Percentiles rank a stretch among this genome's conserved stretches.
Conservation (phyloP, 1,140 invertebrate genomes). For the Tribolium castaneum region DNA sequence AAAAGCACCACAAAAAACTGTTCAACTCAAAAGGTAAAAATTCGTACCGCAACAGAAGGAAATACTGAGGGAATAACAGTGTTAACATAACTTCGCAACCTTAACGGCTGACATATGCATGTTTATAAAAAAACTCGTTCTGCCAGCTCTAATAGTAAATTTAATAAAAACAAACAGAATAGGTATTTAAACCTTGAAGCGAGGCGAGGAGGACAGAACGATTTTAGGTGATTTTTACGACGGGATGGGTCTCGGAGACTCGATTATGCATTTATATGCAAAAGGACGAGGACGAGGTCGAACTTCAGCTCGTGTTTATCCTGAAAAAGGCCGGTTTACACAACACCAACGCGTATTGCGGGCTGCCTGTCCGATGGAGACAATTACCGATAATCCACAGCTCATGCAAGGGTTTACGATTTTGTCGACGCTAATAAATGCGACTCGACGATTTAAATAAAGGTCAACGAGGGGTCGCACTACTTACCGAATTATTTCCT, state of each 20-base stretch:
- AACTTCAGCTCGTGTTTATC: neutral
- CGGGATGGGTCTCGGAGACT: neutral
- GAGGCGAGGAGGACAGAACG: conserved; percentile 6
- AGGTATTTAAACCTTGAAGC: conserved; percentile 34
- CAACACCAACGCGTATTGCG: neutral
- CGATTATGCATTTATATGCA: neutral
- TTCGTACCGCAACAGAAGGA: conserved; percentile 52
- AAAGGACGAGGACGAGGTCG: conserved; percentile 18
- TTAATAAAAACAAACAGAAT: conserved; percentile 47
- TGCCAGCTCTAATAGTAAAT: conserved; percentile 45
- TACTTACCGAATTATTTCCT: neutral
- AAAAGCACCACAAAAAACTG: neutral
- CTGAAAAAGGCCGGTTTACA: neutral
- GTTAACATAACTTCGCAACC: conserved; percentile 51
- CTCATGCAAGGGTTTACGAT: no score
- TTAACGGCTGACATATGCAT: conserved; percentile 35
- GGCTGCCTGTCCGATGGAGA: neutral
- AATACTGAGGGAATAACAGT: conserved; percentile 54
- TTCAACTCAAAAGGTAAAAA: conserved; percentile 37
- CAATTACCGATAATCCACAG: no score
- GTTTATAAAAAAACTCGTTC: conserved; percentile 46
- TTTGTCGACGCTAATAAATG: neutral
- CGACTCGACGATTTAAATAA: neutral
- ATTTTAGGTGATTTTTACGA: neutral
- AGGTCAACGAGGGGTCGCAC: neutral